Evolutionary conservation across 2,797 vertebrate species (phyloP).

Genomic region (Ataeniobius toweri): DNA sequence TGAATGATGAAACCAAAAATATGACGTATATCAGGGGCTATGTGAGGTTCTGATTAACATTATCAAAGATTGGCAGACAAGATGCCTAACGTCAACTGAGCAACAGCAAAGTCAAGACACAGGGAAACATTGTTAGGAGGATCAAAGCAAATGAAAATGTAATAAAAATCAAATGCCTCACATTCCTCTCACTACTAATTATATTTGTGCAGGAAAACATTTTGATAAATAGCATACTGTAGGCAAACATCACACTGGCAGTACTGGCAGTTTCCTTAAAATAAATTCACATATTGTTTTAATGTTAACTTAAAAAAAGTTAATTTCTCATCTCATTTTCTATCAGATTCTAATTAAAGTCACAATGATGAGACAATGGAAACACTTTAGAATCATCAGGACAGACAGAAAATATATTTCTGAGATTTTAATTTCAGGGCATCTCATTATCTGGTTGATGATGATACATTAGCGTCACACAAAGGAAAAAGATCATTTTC

Average conservation of each 20-base stretch:
- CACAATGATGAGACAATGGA: background rate
- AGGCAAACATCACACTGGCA: background rate
- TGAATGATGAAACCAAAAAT: constrained; percentile 46
- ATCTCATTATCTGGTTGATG: constrained; percentile 68
- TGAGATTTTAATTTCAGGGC: constrained; percentile 52
- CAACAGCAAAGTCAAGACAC: constrained; percentile 20
- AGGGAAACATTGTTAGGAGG: constrained; percentile 10
- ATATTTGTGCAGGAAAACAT: constrained; percentile 12
- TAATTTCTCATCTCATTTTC: constrained; percentile 12
- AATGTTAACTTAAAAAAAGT: background rate
- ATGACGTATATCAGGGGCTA: constrained; percentile 27
- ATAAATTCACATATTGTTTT: constrained; percentile 12
- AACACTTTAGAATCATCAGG: background rate
- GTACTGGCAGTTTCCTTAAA: constrained; percentile 8
- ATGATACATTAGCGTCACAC: constrained; percentile 71
- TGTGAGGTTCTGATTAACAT: constrained; percentile 50
- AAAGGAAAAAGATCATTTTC: constrained; percentile 77
- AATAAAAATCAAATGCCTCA: constrained; percentile 20
- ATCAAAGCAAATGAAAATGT: constrained; percentile 18
- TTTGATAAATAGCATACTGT: constrained; percentile 14
- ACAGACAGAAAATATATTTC: constrained; percentile 36
- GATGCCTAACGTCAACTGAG: constrained; percentile 15
- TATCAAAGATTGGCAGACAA: constrained; percentile 38
- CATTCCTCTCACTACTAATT: constrained; percentile 25
- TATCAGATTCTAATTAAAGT: background rate